Evolutionary conservation across 2,888 invertebrate genomes (phyloP).

Genomic region (Synanthedon andrenaeformis): DNA sequence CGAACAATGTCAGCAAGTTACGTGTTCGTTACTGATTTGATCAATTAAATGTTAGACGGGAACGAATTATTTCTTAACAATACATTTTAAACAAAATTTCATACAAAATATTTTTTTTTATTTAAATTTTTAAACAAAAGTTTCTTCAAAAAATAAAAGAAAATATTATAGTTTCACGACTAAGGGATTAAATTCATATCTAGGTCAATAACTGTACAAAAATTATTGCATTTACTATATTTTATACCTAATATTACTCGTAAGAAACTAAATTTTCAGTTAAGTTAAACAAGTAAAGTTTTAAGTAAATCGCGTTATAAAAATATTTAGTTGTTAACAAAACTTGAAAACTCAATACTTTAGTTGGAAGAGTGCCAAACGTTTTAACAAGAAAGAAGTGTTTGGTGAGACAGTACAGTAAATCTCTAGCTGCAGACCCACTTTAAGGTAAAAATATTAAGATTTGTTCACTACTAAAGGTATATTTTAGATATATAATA

Average conservation of each 20-base stretch:
- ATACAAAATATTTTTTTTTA: background rate
- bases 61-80: background rate
- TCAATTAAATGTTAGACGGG: constrained; percentile 6
- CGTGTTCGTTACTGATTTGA: constrained; percentile 9
- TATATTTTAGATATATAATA: too few species aligned
- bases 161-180: too few species aligned
- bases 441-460: background rate
- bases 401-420: constrained; percentile 5
- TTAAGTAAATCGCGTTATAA: too few species aligned
- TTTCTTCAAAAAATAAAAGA: background rate
- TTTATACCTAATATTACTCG: too few species aligned
- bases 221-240: too few species aligned
- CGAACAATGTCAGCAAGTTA: constrained; percentile 1
- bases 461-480: background rate
- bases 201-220: too few species aligned
- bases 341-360: background rate
- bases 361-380: constrained; percentile 6
- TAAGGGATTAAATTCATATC: too few species aligned
- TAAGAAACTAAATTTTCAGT: too few species aligned
- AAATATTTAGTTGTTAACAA: too few species aligned
- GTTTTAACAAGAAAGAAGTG: constrained; percentile 2
- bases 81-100: background rate
- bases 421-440: constrained; percentile 4
- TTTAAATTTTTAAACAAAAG: background rate
- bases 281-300: too few species aligned